Conservation (phyloP, 2,888 invertebrate species). For the Eupelmus urozonus region DNA sequence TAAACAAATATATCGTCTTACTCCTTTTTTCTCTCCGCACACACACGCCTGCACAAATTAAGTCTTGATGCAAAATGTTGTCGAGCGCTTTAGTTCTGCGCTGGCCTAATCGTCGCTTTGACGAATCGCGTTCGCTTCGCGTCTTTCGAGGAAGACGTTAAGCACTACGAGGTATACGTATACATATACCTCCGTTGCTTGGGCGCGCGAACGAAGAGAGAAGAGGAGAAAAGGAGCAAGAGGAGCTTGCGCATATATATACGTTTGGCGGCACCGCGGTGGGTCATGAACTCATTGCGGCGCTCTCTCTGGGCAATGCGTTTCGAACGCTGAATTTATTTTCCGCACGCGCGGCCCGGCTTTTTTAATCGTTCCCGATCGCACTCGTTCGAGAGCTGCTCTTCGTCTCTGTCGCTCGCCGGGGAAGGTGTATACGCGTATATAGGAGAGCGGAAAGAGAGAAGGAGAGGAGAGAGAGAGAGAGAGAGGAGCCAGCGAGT, state of each 20-base stretch:
- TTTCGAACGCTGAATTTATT: conserved; percentile 37
- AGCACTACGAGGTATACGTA: conserved; percentile 21
- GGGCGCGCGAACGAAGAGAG: background rate
- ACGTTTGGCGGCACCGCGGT: conserved; percentile 38
- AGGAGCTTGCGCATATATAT: background rate
- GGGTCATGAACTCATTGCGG: conserved; percentile 28
- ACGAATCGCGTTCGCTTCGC: conserved; percentile 68
- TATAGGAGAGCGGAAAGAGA: conserved; percentile 1
- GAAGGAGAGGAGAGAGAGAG: conserved; percentile 2
- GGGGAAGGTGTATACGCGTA: background rate
- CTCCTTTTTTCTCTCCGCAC: conserved; percentile 30
- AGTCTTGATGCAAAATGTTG: conserved; percentile 54
- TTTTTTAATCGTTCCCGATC: conserved; percentile 41
- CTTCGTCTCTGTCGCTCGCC: background rate
- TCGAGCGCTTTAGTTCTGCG: conserved; percentile 61
- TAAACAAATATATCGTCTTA: conserved; percentile 46
- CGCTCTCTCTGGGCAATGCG: too few species aligned
- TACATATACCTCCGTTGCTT: background rate
- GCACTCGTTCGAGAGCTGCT: conserved; percentile 8
- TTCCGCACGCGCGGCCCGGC: background rate
- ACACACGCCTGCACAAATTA: conserved; percentile 44
- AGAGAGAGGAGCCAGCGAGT: conserved; percentile 56
- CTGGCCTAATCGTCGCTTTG: conserved; percentile 62
- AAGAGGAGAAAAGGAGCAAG: background rate
- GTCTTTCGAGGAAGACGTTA: conserved; percentile 64